Conservation (phyloP, 2,797 vertebrate genomes). For the Centropyge bicolor region DNA sequence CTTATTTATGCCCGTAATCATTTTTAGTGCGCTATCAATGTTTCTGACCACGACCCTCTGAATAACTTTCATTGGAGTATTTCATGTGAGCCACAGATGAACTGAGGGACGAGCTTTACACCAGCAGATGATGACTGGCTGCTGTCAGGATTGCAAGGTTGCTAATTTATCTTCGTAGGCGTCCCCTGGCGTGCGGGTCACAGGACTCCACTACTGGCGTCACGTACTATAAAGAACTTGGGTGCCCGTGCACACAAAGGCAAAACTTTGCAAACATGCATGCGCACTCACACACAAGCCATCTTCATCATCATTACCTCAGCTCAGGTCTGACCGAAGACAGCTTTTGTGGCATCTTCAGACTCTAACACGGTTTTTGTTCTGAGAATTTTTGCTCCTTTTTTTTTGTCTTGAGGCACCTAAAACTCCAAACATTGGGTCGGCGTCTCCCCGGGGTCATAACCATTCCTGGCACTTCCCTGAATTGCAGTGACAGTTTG, state of each 20-base stretch:
- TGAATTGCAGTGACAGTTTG: slow-evolving; percentile 56
- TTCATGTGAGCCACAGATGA: slow-evolving; percentile 19
- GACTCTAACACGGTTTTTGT: not conserved
- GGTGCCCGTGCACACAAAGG: not conserved
- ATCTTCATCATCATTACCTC: slow-evolving; percentile 25
- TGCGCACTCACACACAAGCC: not conserved
- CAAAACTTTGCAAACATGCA: not conserved
- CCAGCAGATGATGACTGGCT: slow-evolving; percentile 62
- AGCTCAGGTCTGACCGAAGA: not conserved
- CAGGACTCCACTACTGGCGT: not conserved
- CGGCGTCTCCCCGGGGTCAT: slow-evolving; percentile 12
- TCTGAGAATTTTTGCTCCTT: not conserved
- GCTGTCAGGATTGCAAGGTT: slow-evolving; percentile 58
- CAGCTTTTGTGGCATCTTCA: not conserved
- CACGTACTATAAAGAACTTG: slow-evolving; percentile 26
- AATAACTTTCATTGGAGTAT: slow-evolving; percentile 6
- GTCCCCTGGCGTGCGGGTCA: slow-evolving; percentile 36
- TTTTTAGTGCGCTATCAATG: not conserved
- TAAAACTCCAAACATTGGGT: slow-evolving; percentile 1
- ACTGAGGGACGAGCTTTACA: slow-evolving; percentile 4
- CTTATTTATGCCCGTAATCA: not conserved
- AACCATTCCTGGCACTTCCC: slow-evolving; percentile 35
- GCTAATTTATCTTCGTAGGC: slow-evolving; percentile 56
- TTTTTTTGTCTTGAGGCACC: not conserved
- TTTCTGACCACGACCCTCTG: not conserved